Evolutionary conservation across 2,113 vertebrate genomes (phyloP), one percentile per base, ranked within the genome.

Genomic region (Phylloscopus trochiloides): DNA sequence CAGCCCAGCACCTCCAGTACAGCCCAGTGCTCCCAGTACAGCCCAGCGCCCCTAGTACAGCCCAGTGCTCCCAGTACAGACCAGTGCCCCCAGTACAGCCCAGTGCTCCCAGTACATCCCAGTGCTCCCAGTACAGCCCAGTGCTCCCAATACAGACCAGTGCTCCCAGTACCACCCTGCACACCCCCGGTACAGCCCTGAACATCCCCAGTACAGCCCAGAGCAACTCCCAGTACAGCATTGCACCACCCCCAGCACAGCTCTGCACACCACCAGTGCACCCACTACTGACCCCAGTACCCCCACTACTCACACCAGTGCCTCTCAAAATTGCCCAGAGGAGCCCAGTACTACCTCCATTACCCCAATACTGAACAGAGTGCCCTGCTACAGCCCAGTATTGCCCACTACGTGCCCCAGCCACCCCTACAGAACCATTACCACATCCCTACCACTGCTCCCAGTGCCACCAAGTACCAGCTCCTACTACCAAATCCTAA

Each of bases 191-290:
- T 54, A 31, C 52, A n/a, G 31, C 19, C 54, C 54, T 12, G 17
- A n/a, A 5, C 18, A 32, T 12, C 31, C 20, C 31, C 54, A 31
- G 54, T 20, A 20, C 31, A 55, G 31, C 12, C 31, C 28, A 31
- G 36, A 2, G 26, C 14, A 40, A 10, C 40, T 1, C 71, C 32
- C 32, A 18, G 15, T 12, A 24, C 38, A 25, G 31, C 43, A 14
- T 4, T 34, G 25, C 21, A 61, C 20, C 12, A 58, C 17, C 12
- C 18, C n/a, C 32, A 29, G 22, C 31, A 43, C 19, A 16, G 31
- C 25, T 19, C 31, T 52, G 25, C 29, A 9, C 4, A 4, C 8
- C 2, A 1, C 3, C 67, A 13, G 28, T 11, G 28, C 2, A 10
- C 51, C 22, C 65, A 9, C 43, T 3, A 6, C 34, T 4, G 9